phyloP scores from a whole-genome alignment of 2,797 vertebrate genomes.

The Anabacerthia variegaticeps region DNA sequence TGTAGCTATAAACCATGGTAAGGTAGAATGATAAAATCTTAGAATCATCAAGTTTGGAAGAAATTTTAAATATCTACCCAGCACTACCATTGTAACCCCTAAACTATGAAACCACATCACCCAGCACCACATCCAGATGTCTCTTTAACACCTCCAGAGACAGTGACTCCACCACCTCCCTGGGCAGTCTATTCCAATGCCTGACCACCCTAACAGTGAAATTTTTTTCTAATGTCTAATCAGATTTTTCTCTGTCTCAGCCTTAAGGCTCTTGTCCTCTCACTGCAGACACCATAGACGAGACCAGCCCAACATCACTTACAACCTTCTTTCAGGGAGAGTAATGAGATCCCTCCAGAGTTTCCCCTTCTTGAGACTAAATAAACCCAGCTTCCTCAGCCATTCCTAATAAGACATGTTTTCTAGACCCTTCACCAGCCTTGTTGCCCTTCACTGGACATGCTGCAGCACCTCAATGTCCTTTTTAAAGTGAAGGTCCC shows the following conservation, averaged over 20 bases:
- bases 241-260: background rate
- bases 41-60: background rate
- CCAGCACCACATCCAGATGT: accelerated
- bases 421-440: background rate
- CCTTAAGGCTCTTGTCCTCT: background rate
- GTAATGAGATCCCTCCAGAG: accelerated
- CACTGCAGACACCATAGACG: background rate
- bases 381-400: background rate
- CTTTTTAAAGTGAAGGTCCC: background rate
- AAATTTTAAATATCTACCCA: background rate
- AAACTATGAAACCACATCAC: background rate
- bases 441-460: background rate
- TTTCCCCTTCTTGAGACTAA: background rate
- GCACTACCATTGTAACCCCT: background rate
- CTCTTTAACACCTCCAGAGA: background rate
- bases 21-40: background rate
- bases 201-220: background rate
- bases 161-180: background rate
- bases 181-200: background rate
- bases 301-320: accelerated
- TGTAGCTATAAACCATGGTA: background rate
- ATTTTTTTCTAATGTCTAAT: background rate
- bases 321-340: background rate
- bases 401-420: background rate
- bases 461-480: background rate